Percentiles rank a stretch among this genome's conserved stretches.
Evolutionary conservation across 2,797 vertebrate genomes (phyloP).

Genomic region (Artibeus lituratus): DNA sequence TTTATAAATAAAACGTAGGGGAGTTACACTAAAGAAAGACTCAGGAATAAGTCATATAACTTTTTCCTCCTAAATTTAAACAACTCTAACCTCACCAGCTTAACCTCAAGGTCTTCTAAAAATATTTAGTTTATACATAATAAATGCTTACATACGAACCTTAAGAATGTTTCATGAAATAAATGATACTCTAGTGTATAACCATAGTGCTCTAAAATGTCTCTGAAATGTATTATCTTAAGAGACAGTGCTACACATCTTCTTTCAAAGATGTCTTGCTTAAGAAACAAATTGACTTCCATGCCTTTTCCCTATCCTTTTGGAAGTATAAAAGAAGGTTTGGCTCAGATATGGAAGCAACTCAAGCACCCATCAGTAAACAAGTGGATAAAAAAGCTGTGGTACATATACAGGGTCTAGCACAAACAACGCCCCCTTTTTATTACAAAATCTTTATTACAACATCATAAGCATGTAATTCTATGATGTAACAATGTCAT

Average conservation of each 20-base stretch:
- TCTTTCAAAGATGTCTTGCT: not conserved
- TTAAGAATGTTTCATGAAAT: not conserved
- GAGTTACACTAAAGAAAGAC: not conserved
- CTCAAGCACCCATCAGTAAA: not conserved
- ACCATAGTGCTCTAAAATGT: not conserved
- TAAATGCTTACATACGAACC: not conserved
- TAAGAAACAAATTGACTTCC: not conserved
- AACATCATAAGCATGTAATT: no score
- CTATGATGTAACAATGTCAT: no score
- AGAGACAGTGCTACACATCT: not conserved
- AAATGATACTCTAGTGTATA: not conserved
- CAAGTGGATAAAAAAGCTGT: not conserved
- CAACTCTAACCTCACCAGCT: not conserved
- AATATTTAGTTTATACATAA: not conserved
- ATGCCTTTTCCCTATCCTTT: not conserved
- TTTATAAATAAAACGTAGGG: not conserved
- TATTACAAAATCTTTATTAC: no score
- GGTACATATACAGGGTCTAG: no score
- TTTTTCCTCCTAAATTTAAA: not conserved
- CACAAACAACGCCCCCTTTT: no score
- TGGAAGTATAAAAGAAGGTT: not conserved
- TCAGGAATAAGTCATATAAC: not conserved
- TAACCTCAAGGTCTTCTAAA: not conserved
- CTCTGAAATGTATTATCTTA: not conserved
- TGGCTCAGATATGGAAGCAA: not conserved